phyloP scores from a whole-genome alignment of 2,113 vertebrate species.

The Vulpes lagopus region DNA sequence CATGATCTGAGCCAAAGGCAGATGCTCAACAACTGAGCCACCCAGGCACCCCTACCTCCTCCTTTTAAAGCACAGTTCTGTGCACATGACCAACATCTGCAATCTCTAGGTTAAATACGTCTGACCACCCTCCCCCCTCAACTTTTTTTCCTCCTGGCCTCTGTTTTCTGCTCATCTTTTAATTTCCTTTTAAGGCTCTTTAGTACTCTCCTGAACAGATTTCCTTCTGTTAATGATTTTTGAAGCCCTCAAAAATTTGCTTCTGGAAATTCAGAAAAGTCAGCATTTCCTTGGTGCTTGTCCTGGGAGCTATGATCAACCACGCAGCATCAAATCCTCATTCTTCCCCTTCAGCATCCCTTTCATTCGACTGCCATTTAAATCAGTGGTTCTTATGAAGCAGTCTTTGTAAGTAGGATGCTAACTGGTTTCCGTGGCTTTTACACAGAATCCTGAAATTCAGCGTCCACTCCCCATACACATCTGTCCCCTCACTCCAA shows the following conservation, averaged over 20 bases:
- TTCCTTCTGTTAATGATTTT: not conserved
- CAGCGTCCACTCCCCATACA: not conserved
- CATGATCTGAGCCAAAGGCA: no score
- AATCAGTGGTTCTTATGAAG: not conserved
- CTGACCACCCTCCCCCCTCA: not conserved
- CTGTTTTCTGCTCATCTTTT: not conserved
- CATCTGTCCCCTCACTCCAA: not conserved
- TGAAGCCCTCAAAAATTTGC: not conserved
- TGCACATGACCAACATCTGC: not conserved
- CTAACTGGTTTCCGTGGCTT: not conserved
- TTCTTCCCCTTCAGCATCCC: not conserved
- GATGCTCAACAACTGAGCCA: no score
- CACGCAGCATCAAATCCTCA: not conserved
- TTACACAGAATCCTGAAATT: not conserved
- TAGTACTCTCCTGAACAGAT: not conserved
- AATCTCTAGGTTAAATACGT: not conserved
- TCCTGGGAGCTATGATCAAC: not conserved
- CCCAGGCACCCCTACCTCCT: no score
- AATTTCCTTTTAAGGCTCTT: not conserved
- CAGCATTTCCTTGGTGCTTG: not conserved
- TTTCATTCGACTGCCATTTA: not conserved
- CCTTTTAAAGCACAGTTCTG: constrained; percentile 8
- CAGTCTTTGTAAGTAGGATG: not conserved
- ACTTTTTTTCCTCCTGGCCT: not conserved
- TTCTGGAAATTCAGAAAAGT: not conserved